Conservation (phyloP, 2,113 vertebrate genomes). For the Varanus salvator region DNA sequence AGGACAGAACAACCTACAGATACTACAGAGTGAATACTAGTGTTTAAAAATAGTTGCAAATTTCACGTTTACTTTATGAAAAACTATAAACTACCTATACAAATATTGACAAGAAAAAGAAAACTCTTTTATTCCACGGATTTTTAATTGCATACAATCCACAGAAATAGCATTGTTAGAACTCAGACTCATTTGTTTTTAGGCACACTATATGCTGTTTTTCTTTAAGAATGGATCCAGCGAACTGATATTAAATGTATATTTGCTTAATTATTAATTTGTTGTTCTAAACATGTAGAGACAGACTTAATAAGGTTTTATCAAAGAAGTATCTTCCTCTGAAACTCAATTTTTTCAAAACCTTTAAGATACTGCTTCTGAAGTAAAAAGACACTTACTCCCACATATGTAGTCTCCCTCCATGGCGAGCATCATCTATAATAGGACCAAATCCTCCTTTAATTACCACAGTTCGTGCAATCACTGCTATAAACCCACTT, state of each 20-base stretch:
- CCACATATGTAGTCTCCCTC: slow-evolving; percentile 87
- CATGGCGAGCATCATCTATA: slow-evolving; percentile 82
- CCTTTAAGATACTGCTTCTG: neutral
- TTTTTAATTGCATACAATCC: no score
- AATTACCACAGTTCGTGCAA: slow-evolving; percentile 80
- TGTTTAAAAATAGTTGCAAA: neutral
- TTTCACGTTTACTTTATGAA: neutral
- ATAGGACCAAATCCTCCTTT: slow-evolving; percentile 82
- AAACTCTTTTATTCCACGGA: no score
- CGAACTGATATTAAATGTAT: neutral
- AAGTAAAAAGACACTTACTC: slow-evolving; percentile 81
- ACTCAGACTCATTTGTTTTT: neutral
- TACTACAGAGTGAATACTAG: neutral
- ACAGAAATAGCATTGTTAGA: neutral
- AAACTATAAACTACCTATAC: no score
- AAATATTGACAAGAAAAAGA: no score
- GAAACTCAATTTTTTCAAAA: neutral
- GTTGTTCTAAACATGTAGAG: neutral
- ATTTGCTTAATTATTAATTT: neutral
- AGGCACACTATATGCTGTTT: neutral
- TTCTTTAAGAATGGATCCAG: neutral
- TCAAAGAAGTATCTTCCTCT: neutral
- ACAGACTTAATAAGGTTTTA: neutral
- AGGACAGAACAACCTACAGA: neutral
- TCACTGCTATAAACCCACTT: slow-evolving; percentile 84